These are phyloP conservation scores for Temnothorax unifasciatus DNA, from an alignment of 2,888 invertebrate species.

Conservation along the genomic window DNA sequence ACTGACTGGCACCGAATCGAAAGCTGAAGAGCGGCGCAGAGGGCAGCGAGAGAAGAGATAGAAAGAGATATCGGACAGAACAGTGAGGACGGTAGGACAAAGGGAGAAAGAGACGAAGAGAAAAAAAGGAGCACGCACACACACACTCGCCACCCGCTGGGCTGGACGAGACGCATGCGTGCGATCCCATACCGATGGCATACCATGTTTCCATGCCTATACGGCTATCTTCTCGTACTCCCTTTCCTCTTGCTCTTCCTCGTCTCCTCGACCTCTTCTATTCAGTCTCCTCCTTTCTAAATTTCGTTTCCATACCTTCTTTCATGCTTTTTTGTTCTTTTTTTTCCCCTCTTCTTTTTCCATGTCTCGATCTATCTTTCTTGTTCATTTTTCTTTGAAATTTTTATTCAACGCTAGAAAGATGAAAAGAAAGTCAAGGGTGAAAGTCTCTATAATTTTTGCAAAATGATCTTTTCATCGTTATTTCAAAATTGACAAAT, in stretches of 20 bases:
- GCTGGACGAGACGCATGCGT: constrained; percentile 82
- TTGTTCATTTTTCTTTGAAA: constrained; percentile 73
- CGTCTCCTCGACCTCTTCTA: constrained; percentile 62
- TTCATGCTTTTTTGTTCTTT: constrained; percentile 41
- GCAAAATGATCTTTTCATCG: background rate
- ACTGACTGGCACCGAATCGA: constrained; percentile 78
- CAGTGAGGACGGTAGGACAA: constrained; percentile 65
- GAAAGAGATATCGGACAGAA: constrained; percentile 60
- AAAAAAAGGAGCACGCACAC: constrained; percentile 65
- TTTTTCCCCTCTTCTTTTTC: constrained; percentile 6
- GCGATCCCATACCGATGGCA: constrained; percentile 81
- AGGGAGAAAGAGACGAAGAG: constrained; percentile 61
- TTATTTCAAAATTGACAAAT: background rate
- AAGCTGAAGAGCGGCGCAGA: constrained; percentile 58
- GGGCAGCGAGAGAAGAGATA: constrained; percentile 59
- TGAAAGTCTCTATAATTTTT: constrained; percentile 6
- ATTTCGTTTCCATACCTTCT: constrained; percentile 65
- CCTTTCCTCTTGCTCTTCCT: constrained; percentile 43
- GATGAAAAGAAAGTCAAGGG: constrained; percentile 36
- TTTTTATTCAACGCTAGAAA: constrained; percentile 65
- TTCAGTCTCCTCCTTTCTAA: constrained; percentile 49
- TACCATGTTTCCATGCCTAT: constrained; percentile 71
- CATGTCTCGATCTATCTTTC: constrained; percentile 35
- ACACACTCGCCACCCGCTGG: constrained; percentile 82
- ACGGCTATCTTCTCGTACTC: constrained; percentile 51